These are phyloP conservation scores for Hemicordylus capensis DNA, from an alignment of 2,113 vertebrate species.

Conservation along the genomic window DNA sequence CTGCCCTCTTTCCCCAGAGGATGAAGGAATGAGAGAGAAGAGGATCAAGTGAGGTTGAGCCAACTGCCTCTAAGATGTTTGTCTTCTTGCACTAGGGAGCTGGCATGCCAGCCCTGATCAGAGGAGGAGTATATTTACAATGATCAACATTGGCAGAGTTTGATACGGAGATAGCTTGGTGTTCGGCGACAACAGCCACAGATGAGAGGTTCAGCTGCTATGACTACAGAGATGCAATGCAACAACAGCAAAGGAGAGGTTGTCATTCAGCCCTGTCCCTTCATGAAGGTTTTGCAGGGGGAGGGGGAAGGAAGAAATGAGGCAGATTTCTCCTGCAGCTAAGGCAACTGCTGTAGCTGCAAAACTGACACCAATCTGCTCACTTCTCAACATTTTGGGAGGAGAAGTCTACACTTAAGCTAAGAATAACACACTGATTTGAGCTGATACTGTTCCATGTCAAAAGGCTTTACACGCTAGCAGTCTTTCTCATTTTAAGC, in stretches of 20 bases:
- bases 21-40: not conserved
- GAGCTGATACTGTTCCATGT: not conserved
- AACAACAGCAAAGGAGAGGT: not conserved
- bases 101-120: no score
- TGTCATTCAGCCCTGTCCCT: not conserved
- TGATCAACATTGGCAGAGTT: not conserved
- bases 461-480: not conserved
- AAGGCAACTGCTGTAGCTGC: not conserved
- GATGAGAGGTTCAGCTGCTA: no score
- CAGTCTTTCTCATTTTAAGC: not conserved
- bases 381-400: not conserved
- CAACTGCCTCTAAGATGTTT: no score
- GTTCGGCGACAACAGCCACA: no score
- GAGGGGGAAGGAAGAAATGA: not conserved
- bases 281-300: not conserved
- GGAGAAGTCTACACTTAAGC: not conserved
- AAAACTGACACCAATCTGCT: not conserved
- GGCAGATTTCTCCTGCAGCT: not conserved
- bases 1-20: not conserved
- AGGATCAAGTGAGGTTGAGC: no score
- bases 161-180: no score
- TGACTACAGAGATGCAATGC: not conserved
- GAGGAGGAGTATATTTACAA: not conserved
- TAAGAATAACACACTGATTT: not conserved
- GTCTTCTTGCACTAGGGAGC: not conserved